These are phyloP conservation scores for Campoletis sonorensis DNA, from an alignment of 1,140 invertebrate species.

Conservation along the genomic window DNA sequence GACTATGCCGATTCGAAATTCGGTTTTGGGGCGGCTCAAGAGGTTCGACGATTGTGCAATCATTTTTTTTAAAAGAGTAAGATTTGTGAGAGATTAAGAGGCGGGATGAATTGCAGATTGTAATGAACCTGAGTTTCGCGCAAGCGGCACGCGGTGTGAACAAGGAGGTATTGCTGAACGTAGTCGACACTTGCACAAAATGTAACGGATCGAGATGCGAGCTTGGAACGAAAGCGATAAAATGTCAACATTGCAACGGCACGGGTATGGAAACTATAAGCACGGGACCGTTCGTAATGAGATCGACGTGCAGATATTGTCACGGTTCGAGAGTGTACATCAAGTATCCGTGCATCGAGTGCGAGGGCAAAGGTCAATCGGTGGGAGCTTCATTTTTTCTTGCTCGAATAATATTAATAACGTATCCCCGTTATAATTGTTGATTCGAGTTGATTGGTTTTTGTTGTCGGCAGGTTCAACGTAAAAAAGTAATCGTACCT, in stretches of 20 bases:
- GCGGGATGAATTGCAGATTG: slow-evolving; percentile 77
- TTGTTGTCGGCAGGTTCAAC: slow-evolving; percentile 81
- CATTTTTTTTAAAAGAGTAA: too few relatives aligned
- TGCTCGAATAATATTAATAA: too few relatives aligned
- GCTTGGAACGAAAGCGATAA: slow-evolving; percentile 90
- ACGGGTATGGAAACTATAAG: slow-evolving; percentile 96
- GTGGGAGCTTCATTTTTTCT: slow-evolving; percentile 72
- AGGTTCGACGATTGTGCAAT: slow-evolving; percentile 80
- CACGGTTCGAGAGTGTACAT: slow-evolving; percentile 92
- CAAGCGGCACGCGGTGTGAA: slow-evolving; percentile 97
- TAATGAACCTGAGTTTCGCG: slow-evolving; percentile 94
- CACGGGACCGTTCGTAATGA: slow-evolving; percentile 97
- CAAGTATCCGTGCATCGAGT: slow-evolving; percentile 94
- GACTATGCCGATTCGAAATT: slow-evolving; percentile 92
- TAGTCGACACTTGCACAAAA: slow-evolving; percentile 94
- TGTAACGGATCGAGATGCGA: slow-evolving; percentile 92
- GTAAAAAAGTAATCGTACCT: slow-evolving; percentile 92
- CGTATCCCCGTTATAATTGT: too few relatives aligned
- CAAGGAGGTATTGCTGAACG: slow-evolving; percentile 94
- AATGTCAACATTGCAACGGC: slow-evolving; percentile 97
- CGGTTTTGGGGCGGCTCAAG: slow-evolving; percentile 94
- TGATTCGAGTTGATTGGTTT: too few relatives aligned
- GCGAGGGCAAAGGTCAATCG: slow-evolving; percentile 94
- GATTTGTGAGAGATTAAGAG: neutral
- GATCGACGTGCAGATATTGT: slow-evolving; percentile 96